Evolutionary conservation across 2,888 invertebrate genomes (phyloP).

Genomic region (Drosophila atripex): DNA sequence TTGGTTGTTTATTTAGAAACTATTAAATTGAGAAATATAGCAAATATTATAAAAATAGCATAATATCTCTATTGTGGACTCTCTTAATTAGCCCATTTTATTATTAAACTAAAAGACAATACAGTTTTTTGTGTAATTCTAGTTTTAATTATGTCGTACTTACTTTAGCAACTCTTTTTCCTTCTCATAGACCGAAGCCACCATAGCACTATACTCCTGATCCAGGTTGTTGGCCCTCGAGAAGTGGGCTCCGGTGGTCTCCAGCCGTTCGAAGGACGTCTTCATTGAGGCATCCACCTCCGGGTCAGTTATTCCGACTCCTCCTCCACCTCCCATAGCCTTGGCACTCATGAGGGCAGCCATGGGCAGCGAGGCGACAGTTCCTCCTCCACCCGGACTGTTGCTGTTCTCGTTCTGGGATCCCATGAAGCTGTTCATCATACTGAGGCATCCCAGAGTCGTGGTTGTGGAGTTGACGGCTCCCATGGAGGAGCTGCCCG

Average conservation of each 20-base stretch:
- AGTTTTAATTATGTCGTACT: constrained; percentile 47
- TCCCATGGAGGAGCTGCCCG: constrained; percentile 25
- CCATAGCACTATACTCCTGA: constrained; percentile 81
- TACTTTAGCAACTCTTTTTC: constrained; percentile 81
- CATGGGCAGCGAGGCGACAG: constrained; percentile 52
- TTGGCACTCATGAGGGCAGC: constrained; percentile 48
- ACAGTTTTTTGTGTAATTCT: too few relatives aligned
- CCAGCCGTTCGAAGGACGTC: constrained; percentile 74
- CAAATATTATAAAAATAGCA: too few relatives aligned
- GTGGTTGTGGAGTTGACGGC: constrained; percentile 27
- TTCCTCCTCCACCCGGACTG: constrained; percentile 68
- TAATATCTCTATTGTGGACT: too few relatives aligned
- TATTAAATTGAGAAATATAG: too few relatives aligned
- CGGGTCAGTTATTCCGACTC: constrained; percentile 31
- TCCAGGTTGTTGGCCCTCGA: constrained; percentile 72
- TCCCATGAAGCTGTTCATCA: constrained; percentile 49
- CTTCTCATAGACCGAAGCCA: constrained; percentile 78
- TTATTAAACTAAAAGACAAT: too few relatives aligned
- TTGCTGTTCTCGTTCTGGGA: constrained; percentile 59
- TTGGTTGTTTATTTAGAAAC: too few relatives aligned
- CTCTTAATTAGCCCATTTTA: too few relatives aligned
- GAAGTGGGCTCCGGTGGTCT: constrained; percentile 56
- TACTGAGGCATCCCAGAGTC: constrained; percentile 35
- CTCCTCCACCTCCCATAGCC: background rate
- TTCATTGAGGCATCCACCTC: constrained; percentile 75